phyloP scores from a whole-genome alignment of 2,797 vertebrate genomes.

The Loris lydekkerianus region DNA sequence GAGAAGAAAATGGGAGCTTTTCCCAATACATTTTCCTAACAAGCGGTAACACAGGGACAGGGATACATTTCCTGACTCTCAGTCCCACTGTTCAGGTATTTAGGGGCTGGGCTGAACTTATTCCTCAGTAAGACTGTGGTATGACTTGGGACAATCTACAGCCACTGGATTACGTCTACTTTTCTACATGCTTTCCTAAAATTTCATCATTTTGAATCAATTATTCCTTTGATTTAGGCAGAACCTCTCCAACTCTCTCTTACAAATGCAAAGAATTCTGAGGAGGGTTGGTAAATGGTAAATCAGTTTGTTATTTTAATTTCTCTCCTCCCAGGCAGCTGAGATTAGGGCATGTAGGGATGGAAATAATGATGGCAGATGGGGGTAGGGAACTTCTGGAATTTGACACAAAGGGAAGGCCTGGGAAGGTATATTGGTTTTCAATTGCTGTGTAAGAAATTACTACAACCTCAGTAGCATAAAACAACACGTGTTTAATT shows the following conservation, averaged over 20 bases:
- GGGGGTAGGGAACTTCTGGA: background rate
- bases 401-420: background rate
- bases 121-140: background rate
- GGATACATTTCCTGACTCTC: background rate
- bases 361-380: background rate
- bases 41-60: background rate
- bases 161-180: background rate
- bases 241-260: background rate
- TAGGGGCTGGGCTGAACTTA: background rate
- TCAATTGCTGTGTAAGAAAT: background rate
- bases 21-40: background rate
- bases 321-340: background rate
- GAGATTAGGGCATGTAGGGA: background rate
- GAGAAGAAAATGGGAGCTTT: slow-evolving; percentile 36
- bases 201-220: slow-evolving; percentile 29
- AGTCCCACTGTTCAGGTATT: background rate
- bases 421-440: background rate
- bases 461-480: background rate
- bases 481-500: background rate
- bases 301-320: background rate
- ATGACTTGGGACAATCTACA: background rate
- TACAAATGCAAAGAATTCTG: slow-evolving; percentile 37
- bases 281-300: background rate
- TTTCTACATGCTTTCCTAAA: slow-evolving; percentile 55
- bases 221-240: background rate